These are phyloP conservation scores for Drosophila parabipectinata DNA, from an alignment of 1,140 invertebrate genomes.

Conservation along the genomic window DNA sequence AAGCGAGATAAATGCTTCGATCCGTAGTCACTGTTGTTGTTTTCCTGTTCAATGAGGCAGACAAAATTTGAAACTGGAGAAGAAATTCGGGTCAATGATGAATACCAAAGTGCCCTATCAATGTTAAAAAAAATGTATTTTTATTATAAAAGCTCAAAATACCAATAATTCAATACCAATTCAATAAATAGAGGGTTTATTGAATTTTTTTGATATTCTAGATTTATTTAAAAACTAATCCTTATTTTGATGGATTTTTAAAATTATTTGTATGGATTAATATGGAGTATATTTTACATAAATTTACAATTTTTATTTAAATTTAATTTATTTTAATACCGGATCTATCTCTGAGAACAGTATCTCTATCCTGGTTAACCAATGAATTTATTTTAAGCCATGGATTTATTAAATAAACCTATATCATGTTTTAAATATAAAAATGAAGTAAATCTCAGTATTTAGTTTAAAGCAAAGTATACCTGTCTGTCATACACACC, in stretches of 20 bases:
- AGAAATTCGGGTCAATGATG: not conserved
- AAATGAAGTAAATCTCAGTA: not conserved
- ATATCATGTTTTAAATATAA: not conserved
- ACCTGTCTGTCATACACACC: constrained; percentile 13
- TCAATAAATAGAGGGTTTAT: not conserved
- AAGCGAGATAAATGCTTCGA: constrained; percentile 73
- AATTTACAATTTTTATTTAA: not conserved
- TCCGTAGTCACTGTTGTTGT: constrained; percentile 44
- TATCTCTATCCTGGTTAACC: no score
- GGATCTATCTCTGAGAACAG: no score
- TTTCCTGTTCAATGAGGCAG: constrained; percentile 48
- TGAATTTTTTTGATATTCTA: not conserved
- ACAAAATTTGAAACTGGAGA: constrained; percentile 42
- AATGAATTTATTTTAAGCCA: not conserved
- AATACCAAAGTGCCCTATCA: constrained; percentile 12
- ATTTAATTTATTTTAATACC: not conserved
- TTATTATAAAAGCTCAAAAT: not conserved
- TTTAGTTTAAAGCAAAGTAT: constrained; percentile 1
- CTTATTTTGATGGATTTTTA: no score
- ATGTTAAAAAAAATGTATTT: not conserved
- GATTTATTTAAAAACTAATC: no score
- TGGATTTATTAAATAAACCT: not conserved
- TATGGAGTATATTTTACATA: no score
- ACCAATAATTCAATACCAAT: no score
- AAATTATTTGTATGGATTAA: no score